These are phyloP conservation scores for Phanerotoma sp. DNA, from an alignment of 2,888 invertebrate species.

Conservation along the genomic window DNA sequence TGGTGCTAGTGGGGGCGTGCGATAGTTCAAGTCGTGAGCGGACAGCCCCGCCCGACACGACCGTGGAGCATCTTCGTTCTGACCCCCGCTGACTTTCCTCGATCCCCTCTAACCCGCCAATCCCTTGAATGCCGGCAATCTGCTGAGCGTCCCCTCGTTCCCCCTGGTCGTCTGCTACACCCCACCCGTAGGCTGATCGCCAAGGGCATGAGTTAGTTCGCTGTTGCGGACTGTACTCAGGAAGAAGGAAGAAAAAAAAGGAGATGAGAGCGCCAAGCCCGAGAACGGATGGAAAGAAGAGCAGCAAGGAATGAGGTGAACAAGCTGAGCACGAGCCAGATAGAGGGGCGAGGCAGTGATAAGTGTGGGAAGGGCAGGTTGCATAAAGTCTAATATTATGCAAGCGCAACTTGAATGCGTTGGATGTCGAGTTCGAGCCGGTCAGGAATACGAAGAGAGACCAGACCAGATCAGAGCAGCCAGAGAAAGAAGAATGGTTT, in stretches of 20 bases:
- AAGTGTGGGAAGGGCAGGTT: slow-evolving; percentile 58
- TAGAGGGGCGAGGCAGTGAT: slow-evolving; percentile 47
- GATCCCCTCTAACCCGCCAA: slow-evolving; percentile 35
- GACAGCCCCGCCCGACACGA: slow-evolving; percentile 58
- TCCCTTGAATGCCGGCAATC: slow-evolving; percentile 36
- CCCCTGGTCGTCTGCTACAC: slow-evolving; percentile 18
- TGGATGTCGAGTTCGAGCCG: slow-evolving; percentile 38
- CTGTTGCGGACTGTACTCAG: neutral
- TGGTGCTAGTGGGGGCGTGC: slow-evolving; percentile 61
- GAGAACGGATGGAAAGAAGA: slow-evolving; percentile 9
- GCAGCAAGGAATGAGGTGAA: slow-evolving; percentile 24
- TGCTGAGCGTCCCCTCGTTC: slow-evolving; percentile 27
- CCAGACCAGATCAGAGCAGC: neutral
- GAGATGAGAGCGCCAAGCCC: slow-evolving; percentile 6
- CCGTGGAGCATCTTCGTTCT: slow-evolving; percentile 56
- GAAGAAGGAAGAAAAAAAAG: slow-evolving; percentile 21
- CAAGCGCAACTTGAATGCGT: slow-evolving; percentile 53
- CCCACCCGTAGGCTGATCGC: slow-evolving; percentile 33
- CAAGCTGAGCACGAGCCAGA: slow-evolving; percentile 18
- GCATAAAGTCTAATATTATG: slow-evolving; percentile 56
- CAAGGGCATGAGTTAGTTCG: slow-evolving; percentile 18
- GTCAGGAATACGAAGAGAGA: neutral
- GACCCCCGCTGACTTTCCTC: slow-evolving; percentile 57
- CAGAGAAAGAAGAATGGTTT: slow-evolving; percentile 38
- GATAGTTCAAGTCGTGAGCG: slow-evolving; percentile 65